These are phyloP conservation scores for Hetaerina americana DNA, from an alignment of 1,140 invertebrate genomes.

Conservation along the genomic window DNA sequence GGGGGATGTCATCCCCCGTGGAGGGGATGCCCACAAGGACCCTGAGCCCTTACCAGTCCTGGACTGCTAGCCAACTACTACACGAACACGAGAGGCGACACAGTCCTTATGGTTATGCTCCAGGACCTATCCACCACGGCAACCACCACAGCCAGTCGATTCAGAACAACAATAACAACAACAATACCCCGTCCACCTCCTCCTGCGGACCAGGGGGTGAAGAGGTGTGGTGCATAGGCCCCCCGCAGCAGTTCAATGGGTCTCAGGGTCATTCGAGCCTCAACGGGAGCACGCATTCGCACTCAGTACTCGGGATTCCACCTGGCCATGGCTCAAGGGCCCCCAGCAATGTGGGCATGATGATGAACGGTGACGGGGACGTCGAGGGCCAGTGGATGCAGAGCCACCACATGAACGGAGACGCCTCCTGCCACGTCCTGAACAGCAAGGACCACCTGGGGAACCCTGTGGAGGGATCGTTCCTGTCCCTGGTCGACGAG, in stretches of 20 bases:
- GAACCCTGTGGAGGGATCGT: background rate
- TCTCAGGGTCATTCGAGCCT: conserved; percentile 20
- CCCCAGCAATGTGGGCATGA: conserved; percentile 16
- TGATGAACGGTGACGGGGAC: background rate
- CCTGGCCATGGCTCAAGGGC: conserved; percentile 18
- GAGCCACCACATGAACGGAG: background rate
- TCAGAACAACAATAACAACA: conserved; percentile 17
- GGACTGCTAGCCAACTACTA: conserved; percentile 42
- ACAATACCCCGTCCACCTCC: conserved; percentile 21
- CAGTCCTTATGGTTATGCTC: conserved; percentile 26
- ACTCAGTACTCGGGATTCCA: conserved; percentile 16
- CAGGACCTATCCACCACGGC: conserved; percentile 10
- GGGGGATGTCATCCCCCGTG: too few relatives aligned
- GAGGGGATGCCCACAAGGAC: conserved; percentile 22
- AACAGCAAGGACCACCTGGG: background rate
- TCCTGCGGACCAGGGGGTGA: conserved; percentile 21
- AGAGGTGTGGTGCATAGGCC: conserved; percentile 16
- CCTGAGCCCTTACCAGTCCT: conserved; percentile 38
- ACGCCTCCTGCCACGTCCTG: conserved; percentile 9
- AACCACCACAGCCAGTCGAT: conserved; percentile 11
- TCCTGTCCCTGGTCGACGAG: conserved; percentile 22
- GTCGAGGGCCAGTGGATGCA: background rate
- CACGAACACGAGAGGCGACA: conserved; percentile 42
- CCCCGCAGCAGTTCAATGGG: conserved; percentile 12
- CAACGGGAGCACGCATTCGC: conserved; percentile 19